phyloP scores from a whole-genome alignment of 2,888 invertebrate species.

The Dasypolia templi region DNA sequence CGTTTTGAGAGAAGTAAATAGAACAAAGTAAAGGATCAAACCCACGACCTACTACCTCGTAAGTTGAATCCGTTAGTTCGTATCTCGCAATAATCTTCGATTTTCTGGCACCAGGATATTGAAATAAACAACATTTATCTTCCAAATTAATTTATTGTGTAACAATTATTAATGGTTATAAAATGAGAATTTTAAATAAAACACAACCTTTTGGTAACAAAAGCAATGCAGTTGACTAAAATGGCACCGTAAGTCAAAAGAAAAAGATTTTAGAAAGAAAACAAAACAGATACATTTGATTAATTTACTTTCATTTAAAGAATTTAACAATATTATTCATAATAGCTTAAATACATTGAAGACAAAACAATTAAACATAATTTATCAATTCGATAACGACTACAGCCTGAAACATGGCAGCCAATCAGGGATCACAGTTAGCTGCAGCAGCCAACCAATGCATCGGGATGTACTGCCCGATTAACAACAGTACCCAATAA shows the following conservation, averaged over 20 bases:
- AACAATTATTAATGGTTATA: constrained; percentile 33
- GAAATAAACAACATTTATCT: neutral
- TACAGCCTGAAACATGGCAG: neutral
- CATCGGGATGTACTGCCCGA: neutral
- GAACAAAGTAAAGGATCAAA: neutral
- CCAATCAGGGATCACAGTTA: constrained; percentile 6
- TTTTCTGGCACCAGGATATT: neutral
- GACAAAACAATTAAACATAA: neutral
- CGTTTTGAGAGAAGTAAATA: neutral
- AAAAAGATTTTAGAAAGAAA: neutral
- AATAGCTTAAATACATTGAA: constrained; percentile 6
- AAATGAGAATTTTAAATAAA: constrained; percentile 14
- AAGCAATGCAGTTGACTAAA: constrained; percentile 28
- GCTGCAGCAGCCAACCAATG: neutral
- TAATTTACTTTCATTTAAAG: neutral
- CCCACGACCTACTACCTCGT: no score
- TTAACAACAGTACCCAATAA: neutral
- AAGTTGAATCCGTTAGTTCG: neutral
- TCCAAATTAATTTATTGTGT: constrained; percentile 44
- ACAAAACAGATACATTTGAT: neutral
- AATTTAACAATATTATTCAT: no score
- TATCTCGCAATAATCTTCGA: neutral
- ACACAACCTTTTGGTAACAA: constrained; percentile 17
- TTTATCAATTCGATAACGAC: neutral
- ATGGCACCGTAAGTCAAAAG: constrained; percentile 34